Conservation (phyloP, 2,113 vertebrate genomes). For the Melanotaenia duboulayi region DNA sequence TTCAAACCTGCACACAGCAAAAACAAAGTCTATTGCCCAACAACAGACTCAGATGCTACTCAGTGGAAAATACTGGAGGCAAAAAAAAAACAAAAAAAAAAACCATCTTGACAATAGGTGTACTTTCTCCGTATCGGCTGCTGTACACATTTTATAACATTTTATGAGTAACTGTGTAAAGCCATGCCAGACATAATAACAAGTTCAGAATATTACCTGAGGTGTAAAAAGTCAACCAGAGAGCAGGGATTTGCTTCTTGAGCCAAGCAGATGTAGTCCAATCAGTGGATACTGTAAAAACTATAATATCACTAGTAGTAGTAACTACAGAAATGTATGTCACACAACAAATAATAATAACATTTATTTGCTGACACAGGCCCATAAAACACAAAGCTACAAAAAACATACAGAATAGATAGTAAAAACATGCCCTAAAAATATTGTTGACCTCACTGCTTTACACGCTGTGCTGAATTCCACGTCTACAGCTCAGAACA, state of each 20-base stretch:
- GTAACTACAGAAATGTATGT: background rate
- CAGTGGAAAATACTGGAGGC: background rate
- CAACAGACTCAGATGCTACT: background rate
- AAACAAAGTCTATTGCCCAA: slow-evolving; percentile 56
- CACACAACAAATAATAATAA: background rate
- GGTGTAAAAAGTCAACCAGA: slow-evolving; percentile 12
- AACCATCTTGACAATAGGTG: background rate
- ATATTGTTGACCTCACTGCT: background rate
- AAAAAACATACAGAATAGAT: no score
- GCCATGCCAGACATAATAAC: slow-evolving; percentile 11
- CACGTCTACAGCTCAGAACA: background rate
- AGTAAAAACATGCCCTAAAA: background rate
- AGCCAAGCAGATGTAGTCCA: background rate
- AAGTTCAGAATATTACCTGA: slow-evolving; percentile 13
- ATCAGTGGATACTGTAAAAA: slow-evolving; percentile 6
- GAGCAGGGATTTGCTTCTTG: background rate
- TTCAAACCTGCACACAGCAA: slow-evolving; percentile 42
- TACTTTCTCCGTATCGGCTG: slow-evolving; percentile 22
- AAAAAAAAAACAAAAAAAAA: slow-evolving; percentile 15
- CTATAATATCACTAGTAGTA: background rate
- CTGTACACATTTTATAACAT: slow-evolving; percentile 24
- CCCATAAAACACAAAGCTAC: no score
- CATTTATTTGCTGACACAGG: no score
- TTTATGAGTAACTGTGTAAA: background rate
- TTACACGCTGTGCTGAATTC: background rate